These are phyloP conservation scores for Pristionchus maxplancki DNA, from an alignment of 2,888 invertebrate species.

Conservation along the genomic window DNA sequence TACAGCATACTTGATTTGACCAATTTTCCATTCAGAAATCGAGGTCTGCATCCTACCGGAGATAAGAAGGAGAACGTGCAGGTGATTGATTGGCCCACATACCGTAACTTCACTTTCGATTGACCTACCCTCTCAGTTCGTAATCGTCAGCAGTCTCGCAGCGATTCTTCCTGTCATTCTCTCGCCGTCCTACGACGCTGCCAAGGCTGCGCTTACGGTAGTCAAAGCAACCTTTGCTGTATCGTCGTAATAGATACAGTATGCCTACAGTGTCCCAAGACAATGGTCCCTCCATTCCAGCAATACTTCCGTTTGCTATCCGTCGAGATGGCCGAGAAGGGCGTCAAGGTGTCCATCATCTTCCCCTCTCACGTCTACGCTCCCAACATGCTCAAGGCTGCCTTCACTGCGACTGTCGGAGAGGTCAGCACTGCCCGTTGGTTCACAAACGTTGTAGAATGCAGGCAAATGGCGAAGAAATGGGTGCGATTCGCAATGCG, in stretches of 20 bases:
- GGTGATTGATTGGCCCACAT: too few species aligned
- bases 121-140: slow-evolving; percentile 86
- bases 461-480: slow-evolving; percentile 50
- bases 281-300: too few species aligned
- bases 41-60: slow-evolving; percentile 45
- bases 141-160: slow-evolving; percentile 86
- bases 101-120: too few species aligned
- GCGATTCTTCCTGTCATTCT: slow-evolving; percentile 82
- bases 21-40: not conserved
- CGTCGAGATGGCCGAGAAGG: slow-evolving; percentile 82
- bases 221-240: too few species aligned
- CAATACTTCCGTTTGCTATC: too few species aligned
- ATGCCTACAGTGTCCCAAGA: too few species aligned
- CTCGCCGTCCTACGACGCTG: slow-evolving; percentile 82
- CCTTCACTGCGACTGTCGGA: slow-evolving; percentile 51
- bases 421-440: not conserved
- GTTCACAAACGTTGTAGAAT: too few species aligned
- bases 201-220: slow-evolving; percentile 86
- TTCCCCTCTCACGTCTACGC: slow-evolving; percentile 86
- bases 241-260: too few species aligned
- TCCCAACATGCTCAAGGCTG: slow-evolving; percentile 51
- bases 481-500: not conserved
- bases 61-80: slow-evolving; percentile 20
- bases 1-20: not conserved
- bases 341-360: slow-evolving; percentile 81